A percentile compares a stretch with the other conserved stretches of the same genome.
phyloP scores from a whole-genome alignment of 2,797 vertebrate genomes.

The Chloroceryle inda region DNA sequence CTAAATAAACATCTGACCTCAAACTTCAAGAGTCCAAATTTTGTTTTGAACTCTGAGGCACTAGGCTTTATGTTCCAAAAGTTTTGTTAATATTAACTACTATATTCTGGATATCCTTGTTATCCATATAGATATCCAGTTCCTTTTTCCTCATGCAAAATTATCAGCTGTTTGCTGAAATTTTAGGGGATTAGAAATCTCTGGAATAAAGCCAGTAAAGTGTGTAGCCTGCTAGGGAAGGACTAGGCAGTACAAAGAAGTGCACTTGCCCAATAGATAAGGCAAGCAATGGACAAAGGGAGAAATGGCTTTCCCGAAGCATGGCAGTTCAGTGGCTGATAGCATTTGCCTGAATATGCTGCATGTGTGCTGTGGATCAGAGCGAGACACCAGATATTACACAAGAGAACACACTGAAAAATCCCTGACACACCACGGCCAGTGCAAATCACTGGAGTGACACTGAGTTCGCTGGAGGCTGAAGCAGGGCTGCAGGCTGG shows the following conservation, averaged over 20 bases:
- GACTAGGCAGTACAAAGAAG: not conserved
- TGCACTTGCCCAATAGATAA: not conserved
- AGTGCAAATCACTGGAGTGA: not conserved
- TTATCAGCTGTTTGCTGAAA: constrained; percentile 5
- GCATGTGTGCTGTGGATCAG: not conserved
- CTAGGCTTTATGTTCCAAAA: constrained; percentile 1
- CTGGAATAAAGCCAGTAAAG: not conserved
- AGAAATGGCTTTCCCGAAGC: not conserved
- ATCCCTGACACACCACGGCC: not conserved
- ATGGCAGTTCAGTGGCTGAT: not conserved
- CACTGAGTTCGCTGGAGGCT: not conserved
- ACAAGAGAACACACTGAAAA: not conserved
- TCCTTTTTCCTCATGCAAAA: not conserved
- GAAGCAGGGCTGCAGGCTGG: not conserved
- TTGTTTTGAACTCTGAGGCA: not conserved
- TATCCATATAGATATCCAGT: not conserved
- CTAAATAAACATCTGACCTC: constrained; percentile 36
- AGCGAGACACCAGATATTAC: not conserved
- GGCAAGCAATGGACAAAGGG: not conserved
- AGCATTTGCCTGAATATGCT: not conserved
- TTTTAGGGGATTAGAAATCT: not conserved
- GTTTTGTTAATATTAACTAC: not conserved
- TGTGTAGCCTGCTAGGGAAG: not conserved
- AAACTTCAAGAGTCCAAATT: not conserved
- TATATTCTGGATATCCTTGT: not conserved